Percentiles rank a stretch among this genome's conserved stretches.
Evolutionary conservation across 64 coral and sea anemone genomes (phyloP).

Genomic region (Montipora cactus): DNA sequence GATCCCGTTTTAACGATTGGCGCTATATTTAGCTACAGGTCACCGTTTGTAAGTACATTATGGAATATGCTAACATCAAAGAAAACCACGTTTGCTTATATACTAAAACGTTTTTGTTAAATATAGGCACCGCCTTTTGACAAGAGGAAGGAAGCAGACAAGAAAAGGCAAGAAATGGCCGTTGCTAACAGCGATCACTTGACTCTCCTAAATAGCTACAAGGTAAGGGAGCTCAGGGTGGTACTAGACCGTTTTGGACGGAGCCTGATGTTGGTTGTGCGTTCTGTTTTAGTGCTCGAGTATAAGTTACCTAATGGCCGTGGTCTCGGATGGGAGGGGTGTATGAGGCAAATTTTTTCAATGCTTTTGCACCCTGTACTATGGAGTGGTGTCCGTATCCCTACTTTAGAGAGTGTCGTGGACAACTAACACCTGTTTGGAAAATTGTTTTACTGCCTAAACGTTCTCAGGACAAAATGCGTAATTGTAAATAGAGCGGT

Average conservation of each 20-base stretch:
- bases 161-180: conserved; percentile 84
- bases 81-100: too few relatives aligned
- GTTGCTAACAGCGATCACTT: conserved; percentile 86
- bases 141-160: conserved; percentile 91
- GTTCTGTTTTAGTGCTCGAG: too few relatives aligned
- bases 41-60: conserved; percentile 84
- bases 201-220: conserved; percentile 81
- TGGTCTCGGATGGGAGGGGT: neutral
- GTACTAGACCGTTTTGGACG: neutral
- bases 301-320: too few relatives aligned
- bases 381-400: too few relatives aligned
- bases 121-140: conserved; percentile 82
- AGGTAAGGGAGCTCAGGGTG: neutral
- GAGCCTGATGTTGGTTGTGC: too few relatives aligned
- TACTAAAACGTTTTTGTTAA: neutral
- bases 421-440: too few relatives aligned
- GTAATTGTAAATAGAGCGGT: too few relatives aligned
- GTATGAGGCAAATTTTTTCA: neutral
- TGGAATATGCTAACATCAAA: too few relatives aligned
- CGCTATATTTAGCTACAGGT: conserved; percentile 84
- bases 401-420: too few relatives aligned
- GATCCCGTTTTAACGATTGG: conserved; percentile 89
- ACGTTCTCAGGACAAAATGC: too few relatives aligned
- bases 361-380: neutral
- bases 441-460: too few relatives aligned